Evolutionary conservation across 2,797 vertebrate genomes (phyloP), one percentile per base, ranked within the genome.

Genomic region (Xiphorhynchus erythropygius): DNA sequence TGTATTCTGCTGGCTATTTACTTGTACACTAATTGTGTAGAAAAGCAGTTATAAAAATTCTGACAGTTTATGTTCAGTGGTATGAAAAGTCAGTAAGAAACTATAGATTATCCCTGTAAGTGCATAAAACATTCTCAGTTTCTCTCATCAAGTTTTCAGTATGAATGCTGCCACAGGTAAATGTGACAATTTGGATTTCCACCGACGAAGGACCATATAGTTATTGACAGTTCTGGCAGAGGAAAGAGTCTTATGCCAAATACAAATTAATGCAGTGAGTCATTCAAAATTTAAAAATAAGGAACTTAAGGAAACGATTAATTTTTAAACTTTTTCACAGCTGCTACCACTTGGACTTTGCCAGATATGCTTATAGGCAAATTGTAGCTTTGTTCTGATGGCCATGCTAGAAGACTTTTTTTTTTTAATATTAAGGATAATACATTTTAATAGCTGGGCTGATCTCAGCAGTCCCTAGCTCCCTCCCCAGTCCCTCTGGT

Each of bases 391-490:
- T 49, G 23, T 30, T 87, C 42, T 73, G 28, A 69, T 1, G 3
- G 50, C 39, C 22, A 55, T 0, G 0, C 41, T 25, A 8, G 7
- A 84, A 41, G 19, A 19, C 9, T 35, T 46, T 23, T 39, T 52
- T 50, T 39, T 50, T 33, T 63, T 30, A 47, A 21, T 55, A 75
- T 56, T 49, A 83, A 62, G 7, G 24, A 11, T 33, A 90, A 84
- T 13, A 44, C 19, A 59, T 62, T 78, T 82, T 68, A 89, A 52
- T 63, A 84, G 47, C 32, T 59, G 35, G 35, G 60, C 67, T 59
- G 47, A 92, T 50, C 81, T 80, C 63, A 70, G 75, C 52, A 76
- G 70, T 22, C 33, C 37, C 33, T 41, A 82, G 63, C 18, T 68
- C 19, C 28, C 5, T 37, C 16, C 25, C 41, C 56, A 28, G 35